Evolutionary conservation across 1,140 invertebrate species (phyloP).

Genomic region (Eciton burchellii): DNA sequence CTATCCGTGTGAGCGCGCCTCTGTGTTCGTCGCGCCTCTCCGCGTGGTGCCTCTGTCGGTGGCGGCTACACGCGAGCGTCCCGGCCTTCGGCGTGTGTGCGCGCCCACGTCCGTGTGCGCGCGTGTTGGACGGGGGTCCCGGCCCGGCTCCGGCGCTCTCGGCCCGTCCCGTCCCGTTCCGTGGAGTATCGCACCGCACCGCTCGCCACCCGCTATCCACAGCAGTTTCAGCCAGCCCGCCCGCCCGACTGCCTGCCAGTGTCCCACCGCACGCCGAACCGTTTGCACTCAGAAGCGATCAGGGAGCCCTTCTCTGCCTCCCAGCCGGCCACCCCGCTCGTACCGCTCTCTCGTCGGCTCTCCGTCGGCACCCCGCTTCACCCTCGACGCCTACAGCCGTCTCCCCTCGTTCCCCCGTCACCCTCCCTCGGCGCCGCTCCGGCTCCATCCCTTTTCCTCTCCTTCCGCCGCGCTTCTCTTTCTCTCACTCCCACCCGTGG

Average conservation of each 20-base stretch:
- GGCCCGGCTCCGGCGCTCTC: conserved; percentile 76
- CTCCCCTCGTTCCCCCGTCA: conserved; percentile 46
- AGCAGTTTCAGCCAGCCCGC: conserved; percentile 80
- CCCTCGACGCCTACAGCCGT: conserved; percentile 53
- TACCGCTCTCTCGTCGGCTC: conserved; percentile 69
- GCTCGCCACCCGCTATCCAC: conserved; percentile 82
- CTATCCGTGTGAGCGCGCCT: conserved; percentile 70
- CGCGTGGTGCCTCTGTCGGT: conserved; percentile 58
- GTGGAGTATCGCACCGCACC: conserved; percentile 79
- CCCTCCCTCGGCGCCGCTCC: conserved; percentile 26
- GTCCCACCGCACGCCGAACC: conserved; percentile 85
- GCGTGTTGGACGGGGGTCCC: conserved; percentile 79
- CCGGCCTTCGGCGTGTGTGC: conserved; percentile 67
- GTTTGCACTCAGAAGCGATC: conserved; percentile 84
- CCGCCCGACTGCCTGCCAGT: conserved; percentile 78
- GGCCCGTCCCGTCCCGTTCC: conserved; percentile 79
- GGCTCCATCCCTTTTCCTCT: conserved; percentile 37
- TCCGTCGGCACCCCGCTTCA: conserved; percentile 55
- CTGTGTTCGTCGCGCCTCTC: conserved; percentile 72
- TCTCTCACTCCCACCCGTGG: conserved; percentile 36
- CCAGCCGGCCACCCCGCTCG: conserved; percentile 71
- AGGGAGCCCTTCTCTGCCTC: conserved; percentile 76
- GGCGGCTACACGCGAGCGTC: conserved; percentile 53
- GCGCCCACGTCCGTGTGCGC: conserved; percentile 65
- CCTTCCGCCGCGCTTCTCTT: conserved; percentile 14